Conservation (phyloP, 2,113 vertebrate genomes). For the Puffinus mauretanicus region DNA sequence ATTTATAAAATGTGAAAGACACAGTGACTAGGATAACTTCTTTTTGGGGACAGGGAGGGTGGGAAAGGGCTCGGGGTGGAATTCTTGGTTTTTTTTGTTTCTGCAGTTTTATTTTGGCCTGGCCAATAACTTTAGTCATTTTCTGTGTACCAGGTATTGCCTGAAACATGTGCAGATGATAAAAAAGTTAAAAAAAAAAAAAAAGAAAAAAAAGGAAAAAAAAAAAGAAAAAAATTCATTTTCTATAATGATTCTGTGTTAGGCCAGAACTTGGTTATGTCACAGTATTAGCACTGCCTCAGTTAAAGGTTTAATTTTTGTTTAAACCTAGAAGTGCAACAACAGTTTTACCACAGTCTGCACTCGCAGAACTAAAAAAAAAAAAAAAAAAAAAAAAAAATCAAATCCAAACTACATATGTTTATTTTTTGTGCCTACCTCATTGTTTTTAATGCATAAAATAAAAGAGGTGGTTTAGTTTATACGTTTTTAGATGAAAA, state of each 20-base stretch:
- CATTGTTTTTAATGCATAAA: conserved; percentile 85
- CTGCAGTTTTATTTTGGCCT: conserved; percentile 69
- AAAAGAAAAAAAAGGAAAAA: not conserved
- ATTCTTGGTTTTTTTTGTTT: conserved; percentile 60
- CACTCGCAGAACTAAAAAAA: conserved; percentile 60
- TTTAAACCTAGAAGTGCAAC: conserved; percentile 78
- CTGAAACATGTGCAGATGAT: conserved; percentile 75
- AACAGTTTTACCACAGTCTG: conserved; percentile 74
- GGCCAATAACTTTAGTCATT: conserved; percentile 72
- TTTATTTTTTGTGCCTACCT: conserved; percentile 84
- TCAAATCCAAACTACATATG: conserved; percentile 70
- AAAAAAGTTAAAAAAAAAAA: not conserved
- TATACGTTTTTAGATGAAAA: conserved; percentile 73
- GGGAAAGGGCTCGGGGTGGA: conserved; percentile 64
- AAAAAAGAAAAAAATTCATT: conserved; percentile 44
- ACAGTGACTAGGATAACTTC: conserved; percentile 77
- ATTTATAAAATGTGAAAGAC: conserved; percentile 89
- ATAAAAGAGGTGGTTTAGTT: conserved; percentile 82
- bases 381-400: conserved; percentile 25
- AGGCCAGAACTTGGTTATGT: conserved; percentile 77
- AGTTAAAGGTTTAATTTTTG: conserved; percentile 79
- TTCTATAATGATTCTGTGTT: conserved; percentile 73
- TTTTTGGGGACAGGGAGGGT: conserved; percentile 70
- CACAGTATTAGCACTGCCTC: conserved; percentile 82
- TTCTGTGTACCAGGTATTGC: conserved; percentile 80